Conservation (phyloP, 2,797 vertebrate species). For the Anniella stebbinsi region DNA sequence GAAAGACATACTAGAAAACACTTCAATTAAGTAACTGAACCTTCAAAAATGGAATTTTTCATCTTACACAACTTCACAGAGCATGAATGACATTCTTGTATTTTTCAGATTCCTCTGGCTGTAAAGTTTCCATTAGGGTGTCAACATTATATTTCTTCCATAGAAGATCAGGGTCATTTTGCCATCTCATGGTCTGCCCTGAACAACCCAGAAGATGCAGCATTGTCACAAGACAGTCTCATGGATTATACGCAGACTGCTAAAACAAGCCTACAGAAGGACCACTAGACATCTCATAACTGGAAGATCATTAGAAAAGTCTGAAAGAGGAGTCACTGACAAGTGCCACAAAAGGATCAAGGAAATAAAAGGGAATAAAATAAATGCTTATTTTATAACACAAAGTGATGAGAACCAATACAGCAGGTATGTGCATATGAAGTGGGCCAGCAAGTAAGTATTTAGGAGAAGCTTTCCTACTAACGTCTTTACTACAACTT, state of each 20-base stretch:
- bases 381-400: background rate
- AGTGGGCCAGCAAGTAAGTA: background rate
- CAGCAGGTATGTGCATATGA: background rate
- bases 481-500: background rate
- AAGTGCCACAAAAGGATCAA: background rate
- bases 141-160: conserved; percentile 8
- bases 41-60: background rate
- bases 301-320: background rate
- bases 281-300: background rate
- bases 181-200: background rate
- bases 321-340: background rate
- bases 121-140: background rate
- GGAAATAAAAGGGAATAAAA: background rate
- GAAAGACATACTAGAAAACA: background rate
- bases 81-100: background rate
- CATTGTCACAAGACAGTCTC: conserved; percentile 7
- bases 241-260: background rate
- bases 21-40: background rate
- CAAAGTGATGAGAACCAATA: background rate
- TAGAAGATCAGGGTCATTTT: conserved; percentile 2
- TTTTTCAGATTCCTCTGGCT: background rate
- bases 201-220: background rate
- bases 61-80: background rate
- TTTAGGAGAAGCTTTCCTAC: background rate
- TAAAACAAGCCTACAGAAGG: background rate